phyloP scores from a whole-genome alignment of 2,797 vertebrate genomes.

The Glossophaga mutica region DNA sequence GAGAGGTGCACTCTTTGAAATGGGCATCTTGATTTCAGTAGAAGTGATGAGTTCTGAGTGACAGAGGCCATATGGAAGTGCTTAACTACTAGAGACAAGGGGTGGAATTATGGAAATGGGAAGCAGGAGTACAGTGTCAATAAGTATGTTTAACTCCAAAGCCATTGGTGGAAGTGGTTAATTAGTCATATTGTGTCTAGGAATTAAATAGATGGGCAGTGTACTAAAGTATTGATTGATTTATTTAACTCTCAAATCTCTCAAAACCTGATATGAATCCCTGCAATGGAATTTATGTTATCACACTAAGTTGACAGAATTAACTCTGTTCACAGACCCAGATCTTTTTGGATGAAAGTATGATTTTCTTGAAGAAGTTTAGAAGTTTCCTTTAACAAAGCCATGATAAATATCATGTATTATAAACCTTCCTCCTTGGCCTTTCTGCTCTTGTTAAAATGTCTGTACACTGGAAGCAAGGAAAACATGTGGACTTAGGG shows the following conservation, averaged over 20 bases:
- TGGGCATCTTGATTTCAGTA: background rate
- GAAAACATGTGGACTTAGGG: background rate
- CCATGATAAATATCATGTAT: background rate
- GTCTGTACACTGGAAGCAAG: background rate
- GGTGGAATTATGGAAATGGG: background rate
- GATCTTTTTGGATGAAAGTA: background rate
- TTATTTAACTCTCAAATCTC: background rate
- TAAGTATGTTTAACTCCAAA: background rate
- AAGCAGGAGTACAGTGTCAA: accelerated
- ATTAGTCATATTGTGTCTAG: background rate
- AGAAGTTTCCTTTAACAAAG: background rate
- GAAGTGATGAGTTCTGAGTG: background rate
- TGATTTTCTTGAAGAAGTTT: background rate
- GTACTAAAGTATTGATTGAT: background rate
- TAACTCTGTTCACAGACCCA: background rate
- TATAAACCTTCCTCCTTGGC: background rate
- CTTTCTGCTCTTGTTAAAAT: background rate
- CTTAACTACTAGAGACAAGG: background rate
- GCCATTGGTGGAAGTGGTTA: background rate
- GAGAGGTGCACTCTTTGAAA: background rate
- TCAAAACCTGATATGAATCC: background rate
- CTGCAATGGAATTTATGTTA: background rate
- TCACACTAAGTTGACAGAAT: background rate
- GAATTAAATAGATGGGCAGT: background rate
- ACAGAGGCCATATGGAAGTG: background rate